These are phyloP conservation scores for Graptemys geographica DNA, from an alignment of 2,797 vertebrate genomes.

Conservation along the genomic window DNA sequence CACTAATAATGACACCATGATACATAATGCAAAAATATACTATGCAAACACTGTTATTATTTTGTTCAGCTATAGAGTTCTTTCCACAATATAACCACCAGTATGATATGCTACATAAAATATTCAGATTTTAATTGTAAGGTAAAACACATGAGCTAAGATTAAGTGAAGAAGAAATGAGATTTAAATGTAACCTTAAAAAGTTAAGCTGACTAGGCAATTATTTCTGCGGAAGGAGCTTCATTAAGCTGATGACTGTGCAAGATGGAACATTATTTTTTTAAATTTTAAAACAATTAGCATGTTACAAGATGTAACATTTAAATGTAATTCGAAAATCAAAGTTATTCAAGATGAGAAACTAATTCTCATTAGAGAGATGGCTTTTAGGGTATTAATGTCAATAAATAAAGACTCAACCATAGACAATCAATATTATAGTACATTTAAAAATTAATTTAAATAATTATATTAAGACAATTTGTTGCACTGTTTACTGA, in stretches of 20 bases:
- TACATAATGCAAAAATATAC: not conserved
- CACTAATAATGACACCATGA: not conserved
- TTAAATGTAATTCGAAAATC: constrained; percentile 47
- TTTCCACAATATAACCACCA: not conserved
- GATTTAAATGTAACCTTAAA: constrained; percentile 19
- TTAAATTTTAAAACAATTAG: constrained; percentile 35
- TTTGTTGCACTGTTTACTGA: constrained; percentile 36
- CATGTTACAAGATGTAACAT: constrained; percentile 1
- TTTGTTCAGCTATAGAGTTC: not conserved
- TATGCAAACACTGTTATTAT: not conserved
- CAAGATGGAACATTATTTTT: not conserved
- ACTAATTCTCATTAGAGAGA: constrained; percentile 52
- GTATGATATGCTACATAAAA: not conserved
- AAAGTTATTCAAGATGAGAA: constrained; percentile 29
- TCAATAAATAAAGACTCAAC: constrained; percentile 12
- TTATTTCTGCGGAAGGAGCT: not conserved
- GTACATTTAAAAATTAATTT: constrained; percentile 6
- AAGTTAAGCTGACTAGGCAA: constrained; percentile 30
- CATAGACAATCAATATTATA: constrained; percentile 55
- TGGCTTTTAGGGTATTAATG: not conserved
- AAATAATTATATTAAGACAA: constrained; percentile 38
- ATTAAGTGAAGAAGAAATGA: constrained; percentile 16
- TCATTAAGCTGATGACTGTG: constrained; percentile 16
- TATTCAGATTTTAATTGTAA: not conserved
- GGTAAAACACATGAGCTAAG: not conserved